A percentile compares a stretch with the other conserved stretches of the same genome.
Evolutionary conservation across 2,797 vertebrate genomes (phyloP).

Genomic region (Arctocebus calabarensis): DNA sequence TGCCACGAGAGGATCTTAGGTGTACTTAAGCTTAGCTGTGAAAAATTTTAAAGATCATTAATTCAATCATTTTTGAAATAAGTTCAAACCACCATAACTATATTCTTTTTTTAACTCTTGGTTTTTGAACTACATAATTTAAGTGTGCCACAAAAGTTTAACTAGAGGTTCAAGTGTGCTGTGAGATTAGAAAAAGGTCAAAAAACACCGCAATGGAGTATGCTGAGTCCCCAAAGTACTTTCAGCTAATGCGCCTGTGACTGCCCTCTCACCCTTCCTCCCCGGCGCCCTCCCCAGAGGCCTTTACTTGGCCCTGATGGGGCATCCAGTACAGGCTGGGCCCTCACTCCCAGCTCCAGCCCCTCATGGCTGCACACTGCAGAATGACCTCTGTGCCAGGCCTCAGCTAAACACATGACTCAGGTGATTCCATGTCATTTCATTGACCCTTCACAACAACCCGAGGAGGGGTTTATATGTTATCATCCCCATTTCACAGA

Average conservation of each 20-base stretch:
- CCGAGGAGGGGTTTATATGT: not conserved
- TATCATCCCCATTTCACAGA: not conserved
- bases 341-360: not conserved
- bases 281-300: not conserved
- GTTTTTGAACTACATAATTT: too few species aligned
- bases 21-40: too few species aligned
- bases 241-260: rapidly evolving
- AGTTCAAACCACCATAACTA: too few species aligned
- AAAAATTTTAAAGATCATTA: too few species aligned
- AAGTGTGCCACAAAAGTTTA: too few species aligned
- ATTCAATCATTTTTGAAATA: too few species aligned
- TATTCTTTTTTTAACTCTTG: too few species aligned
- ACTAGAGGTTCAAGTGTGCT: too few species aligned
- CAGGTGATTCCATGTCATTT: not conserved
- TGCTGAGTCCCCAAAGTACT: not conserved
- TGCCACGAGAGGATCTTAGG: too few species aligned
- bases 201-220: too few species aligned
- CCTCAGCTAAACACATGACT: not conserved
- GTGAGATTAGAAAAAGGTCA: too few species aligned
- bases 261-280: not conserved
- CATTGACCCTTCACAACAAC: not conserved
- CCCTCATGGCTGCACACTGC: rapidly evolving
- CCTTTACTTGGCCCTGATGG: too few species aligned
- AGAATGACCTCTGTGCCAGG: not conserved
- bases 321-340: not conserved